Percentiles rank a stretch among this genome's conserved stretches.
These are phyloP conservation scores for Echiichthys vipera DNA, from an alignment of 2,797 vertebrate genomes.

Conservation along the genomic window DNA sequence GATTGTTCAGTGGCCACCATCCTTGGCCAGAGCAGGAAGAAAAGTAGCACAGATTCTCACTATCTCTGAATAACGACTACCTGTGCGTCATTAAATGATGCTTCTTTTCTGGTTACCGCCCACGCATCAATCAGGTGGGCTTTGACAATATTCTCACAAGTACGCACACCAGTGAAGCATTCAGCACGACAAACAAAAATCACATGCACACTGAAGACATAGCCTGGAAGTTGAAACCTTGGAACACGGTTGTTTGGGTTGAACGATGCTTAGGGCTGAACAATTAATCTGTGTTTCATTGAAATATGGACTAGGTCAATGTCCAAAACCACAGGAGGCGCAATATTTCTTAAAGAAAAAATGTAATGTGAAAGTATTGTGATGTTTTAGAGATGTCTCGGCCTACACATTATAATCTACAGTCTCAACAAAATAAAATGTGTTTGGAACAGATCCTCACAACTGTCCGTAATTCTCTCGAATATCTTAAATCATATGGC, in stretches of 20 bases:
- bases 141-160: conserved; percentile 62
- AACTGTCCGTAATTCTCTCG: too few species aligned
- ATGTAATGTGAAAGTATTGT: too few species aligned
- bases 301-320: too few species aligned
- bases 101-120: conserved; percentile 59
- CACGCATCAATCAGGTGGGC: conserved; percentile 46
- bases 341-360: too few species aligned
- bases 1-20: conserved; percentile 64
- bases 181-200: conserved; percentile 62
- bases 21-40: conserved; percentile 48
- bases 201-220: conserved; percentile 69
- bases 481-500: too few species aligned
- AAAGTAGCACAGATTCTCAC: conserved; percentile 58
- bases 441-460: too few species aligned
- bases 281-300: too few species aligned
- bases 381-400: too few species aligned
- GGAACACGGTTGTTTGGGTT: conserved; percentile 48
- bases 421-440: too few species aligned
- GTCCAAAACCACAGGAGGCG: too few species aligned
- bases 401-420: too few species aligned
- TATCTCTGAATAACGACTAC: conserved; percentile 32
- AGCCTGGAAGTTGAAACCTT: conserved; percentile 50
- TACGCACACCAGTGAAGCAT: conserved; percentile 68
- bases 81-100: conserved; percentile 67
- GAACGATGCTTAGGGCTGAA: too few species aligned